A percentile compares a stretch with the other conserved stretches of the same genome.
These are phyloP conservation scores for Zosterops lateralis DNA, from an alignment of 2,113 vertebrate genomes.

Conservation along the genomic window DNA sequence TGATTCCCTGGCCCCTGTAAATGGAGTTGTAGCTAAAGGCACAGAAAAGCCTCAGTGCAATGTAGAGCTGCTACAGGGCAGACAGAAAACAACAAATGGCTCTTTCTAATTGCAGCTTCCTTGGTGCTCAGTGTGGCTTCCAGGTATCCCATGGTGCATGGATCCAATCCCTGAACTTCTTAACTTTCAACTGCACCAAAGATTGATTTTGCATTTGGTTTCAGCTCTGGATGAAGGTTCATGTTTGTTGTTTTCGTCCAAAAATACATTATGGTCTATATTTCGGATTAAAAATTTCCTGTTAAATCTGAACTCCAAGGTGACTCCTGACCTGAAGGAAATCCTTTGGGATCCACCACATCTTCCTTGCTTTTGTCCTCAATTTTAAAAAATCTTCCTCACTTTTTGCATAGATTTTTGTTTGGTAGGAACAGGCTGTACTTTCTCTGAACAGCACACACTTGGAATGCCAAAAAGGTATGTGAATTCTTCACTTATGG, in stretches of 20 bases:
- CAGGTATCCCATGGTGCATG: not conserved
- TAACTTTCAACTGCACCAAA: not conserved
- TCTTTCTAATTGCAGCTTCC: not conserved
- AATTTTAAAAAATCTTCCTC: not conserved
- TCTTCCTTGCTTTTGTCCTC: constrained; percentile 49
- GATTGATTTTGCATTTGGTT: not conserved
- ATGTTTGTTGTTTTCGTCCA: not conserved
- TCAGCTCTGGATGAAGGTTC: constrained; percentile 28
- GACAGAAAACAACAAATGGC: no score
- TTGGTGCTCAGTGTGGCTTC: not conserved
- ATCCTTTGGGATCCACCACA: constrained; percentile 28
- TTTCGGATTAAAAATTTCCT: constrained; percentile 33
- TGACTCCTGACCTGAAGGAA: constrained; percentile 45
- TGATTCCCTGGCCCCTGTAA: not conserved
- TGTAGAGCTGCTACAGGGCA: not conserved
- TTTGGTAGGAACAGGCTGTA: not conserved
- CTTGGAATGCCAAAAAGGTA: not conserved
- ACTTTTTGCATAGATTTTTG: constrained; percentile 36
- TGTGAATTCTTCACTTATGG: not conserved
- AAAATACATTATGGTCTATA: not conserved
- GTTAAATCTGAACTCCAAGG: not conserved
- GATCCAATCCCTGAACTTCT: not conserved
- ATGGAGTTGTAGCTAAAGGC: not conserved
- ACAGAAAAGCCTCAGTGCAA: not conserved
- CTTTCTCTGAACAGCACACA: not conserved